Evolutionary conservation across 2,797 vertebrate genomes (phyloP), one percentile per base, ranked within the genome.

Genomic region (Tangara arthus): DNA sequence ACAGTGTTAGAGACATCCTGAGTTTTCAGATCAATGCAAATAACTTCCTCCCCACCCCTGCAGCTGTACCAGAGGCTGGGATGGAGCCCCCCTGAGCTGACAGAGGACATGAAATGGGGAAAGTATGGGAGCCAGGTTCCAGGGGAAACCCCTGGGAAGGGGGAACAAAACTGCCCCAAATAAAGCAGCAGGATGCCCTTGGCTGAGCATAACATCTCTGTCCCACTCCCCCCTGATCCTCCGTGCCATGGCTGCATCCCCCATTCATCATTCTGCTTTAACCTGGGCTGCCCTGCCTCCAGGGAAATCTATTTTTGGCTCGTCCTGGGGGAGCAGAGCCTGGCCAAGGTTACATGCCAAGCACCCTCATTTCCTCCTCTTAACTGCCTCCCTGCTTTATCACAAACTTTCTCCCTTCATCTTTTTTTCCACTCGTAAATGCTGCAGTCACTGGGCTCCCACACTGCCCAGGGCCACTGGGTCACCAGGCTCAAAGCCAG

Each of bases 371-470:
- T 96, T 95, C 92, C 92, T 94, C 60, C 64, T 56, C 30, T 92
- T 93, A 94, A 96, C 71, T 92, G 83, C 91, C 78, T 94, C 57
- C 78, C 91, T 96, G 95, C 94, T 95, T 96, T 96, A 96, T 96
- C 96, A 82, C 95, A 84, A 89, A 91, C 89, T 92, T 81, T 42
- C 66, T 82, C 27, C 0, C 87, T 93, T 89, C 71, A 91, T 95
- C 95, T 95, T 92, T 92, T 93, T 95, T 96, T 94, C 94, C 95
- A 70, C 78, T 93, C 32, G 0, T 94, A 92, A 96, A 84, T 15
- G 63, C 81, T 70, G 44, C 28, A 32, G 32, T 86, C 80, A 39
- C 83, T 12, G 20, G 24, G 26, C 73, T 70, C 41, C 32, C 28
- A 64, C 57, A 44, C 56, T 89, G 53, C 26, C 83, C 41, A 28